Percentiles rank a stretch among this genome's conserved stretches.
These are phyloP conservation scores for Vipera latastei DNA, from an alignment of 2,797 vertebrate species.

Conservation along the genomic window DNA sequence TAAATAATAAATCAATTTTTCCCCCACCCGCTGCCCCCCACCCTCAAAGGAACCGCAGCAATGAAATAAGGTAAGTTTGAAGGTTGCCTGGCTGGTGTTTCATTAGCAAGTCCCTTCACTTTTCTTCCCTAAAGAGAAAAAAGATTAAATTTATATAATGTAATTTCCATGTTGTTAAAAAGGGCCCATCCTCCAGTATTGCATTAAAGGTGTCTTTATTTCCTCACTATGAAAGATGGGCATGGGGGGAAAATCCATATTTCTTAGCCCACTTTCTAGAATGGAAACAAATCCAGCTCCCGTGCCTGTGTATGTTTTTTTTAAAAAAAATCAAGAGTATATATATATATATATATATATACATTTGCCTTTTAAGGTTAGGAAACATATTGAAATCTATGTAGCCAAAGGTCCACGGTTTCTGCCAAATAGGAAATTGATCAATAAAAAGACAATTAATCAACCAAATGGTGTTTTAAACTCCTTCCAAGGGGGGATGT, in stretches of 20 bases:
- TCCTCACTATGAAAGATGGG: conserved; percentile 5
- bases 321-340: background rate
- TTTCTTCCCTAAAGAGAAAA: background rate
- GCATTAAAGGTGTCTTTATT: conserved; percentile 32
- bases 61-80: background rate
- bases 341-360: background rate
- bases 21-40: accelerated
- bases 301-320: background rate
- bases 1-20: background rate
- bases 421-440: conserved; percentile 51
- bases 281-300: background rate
- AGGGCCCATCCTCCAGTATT: conserved; percentile 4
- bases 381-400: conserved; percentile 56
- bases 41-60: background rate
- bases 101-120: background rate
- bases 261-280: background rate
- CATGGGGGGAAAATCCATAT: background rate
- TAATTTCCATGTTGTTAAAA: conserved; percentile 35
- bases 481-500: conserved; percentile 41
- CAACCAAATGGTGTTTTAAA: conserved; percentile 61
- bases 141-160: conserved; percentile 36
- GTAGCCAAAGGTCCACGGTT: conserved; percentile 16
- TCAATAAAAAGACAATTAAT: conserved; percentile 60
- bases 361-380: conserved; percentile 36
- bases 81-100: conserved; percentile 1